Evolutionary conservation across 2,113 vertebrate genomes (phyloP).

Genomic region (Vanacampus margaritifer): DNA sequence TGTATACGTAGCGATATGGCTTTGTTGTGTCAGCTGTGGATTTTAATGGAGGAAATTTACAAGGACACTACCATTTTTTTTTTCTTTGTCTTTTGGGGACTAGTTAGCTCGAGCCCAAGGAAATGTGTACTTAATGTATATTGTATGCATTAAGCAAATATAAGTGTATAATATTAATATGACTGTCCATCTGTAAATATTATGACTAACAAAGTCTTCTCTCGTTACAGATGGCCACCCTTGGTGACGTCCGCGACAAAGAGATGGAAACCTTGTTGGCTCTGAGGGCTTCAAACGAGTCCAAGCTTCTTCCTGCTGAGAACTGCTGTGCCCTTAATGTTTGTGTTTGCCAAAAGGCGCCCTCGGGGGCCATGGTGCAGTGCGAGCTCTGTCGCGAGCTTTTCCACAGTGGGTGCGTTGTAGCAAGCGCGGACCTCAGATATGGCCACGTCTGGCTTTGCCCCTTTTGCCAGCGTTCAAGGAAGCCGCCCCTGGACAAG

Average conservation of each 20-base stretch:
- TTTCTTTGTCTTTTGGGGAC: no score
- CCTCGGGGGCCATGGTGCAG: constrained; percentile 85
- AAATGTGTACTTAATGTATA: not conserved
- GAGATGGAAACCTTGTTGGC: constrained; percentile 87
- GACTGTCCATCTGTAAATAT: no score
- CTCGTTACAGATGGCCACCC: constrained; percentile 82
- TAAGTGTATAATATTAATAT: not conserved
- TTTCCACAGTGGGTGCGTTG: constrained; percentile 84
- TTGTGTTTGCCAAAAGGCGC: constrained; percentile 88
- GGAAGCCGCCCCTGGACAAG: constrained; percentile 89
- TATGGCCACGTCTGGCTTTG: constrained; percentile 85
- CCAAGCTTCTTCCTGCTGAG: constrained; percentile 76
- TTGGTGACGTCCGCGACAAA: constrained; percentile 83
- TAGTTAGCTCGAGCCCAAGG: not conserved
- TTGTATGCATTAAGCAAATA: not conserved
- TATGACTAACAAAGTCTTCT: not conserved
- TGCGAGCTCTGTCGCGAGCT: constrained; percentile 93
- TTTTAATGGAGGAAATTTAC: not conserved
- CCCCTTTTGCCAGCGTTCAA: constrained; percentile 83
- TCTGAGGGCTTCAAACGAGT: constrained; percentile 82
- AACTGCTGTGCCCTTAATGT: constrained; percentile 71
- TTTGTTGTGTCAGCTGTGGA: not conserved
- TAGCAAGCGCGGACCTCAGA: constrained; percentile 41
- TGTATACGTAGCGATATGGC: not conserved
- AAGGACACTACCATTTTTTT: not conserved